Percentiles rank a stretch among this genome's conserved stretches.
Conservation (phyloP, 2,113 vertebrate species). For the Podocnemis expansa region DNA sequence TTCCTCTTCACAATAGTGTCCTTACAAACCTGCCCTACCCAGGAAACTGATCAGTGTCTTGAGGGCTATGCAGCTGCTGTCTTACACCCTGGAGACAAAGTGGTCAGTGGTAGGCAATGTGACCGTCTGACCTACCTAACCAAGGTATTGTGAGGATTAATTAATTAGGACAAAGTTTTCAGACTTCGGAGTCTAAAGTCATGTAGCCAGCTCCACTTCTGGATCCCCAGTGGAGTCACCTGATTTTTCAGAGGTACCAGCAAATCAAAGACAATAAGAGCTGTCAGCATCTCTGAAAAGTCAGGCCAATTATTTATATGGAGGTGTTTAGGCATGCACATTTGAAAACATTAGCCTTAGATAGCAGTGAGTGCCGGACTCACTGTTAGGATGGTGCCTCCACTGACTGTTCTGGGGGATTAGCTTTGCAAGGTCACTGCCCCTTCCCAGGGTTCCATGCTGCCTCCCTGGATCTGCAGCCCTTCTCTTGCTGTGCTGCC, state of each 20-base stretch:
- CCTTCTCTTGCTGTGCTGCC: background rate
- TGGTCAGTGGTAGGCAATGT: background rate
- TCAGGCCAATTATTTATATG: background rate
- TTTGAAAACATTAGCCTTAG: background rate
- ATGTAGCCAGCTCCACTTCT: background rate
- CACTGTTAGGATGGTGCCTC: background rate
- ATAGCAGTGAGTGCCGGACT: background rate
- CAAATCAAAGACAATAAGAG: background rate
- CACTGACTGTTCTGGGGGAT: background rate
- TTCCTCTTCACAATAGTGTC: background rate
- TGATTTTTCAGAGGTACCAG: background rate
- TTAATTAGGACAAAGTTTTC: background rate
- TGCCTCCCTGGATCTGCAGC: background rate
- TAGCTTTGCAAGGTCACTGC: background rate
- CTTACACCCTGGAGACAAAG: background rate
- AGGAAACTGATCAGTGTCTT: accelerated
- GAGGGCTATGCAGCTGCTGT: background rate
- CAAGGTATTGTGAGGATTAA: background rate
- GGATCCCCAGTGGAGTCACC: background rate
- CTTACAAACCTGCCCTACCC: background rate
- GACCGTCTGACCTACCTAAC: background rate
- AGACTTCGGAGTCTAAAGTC: background rate
- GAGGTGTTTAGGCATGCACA: background rate
- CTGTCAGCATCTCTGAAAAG: background rate
- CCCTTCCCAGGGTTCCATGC: background rate